Evolutionary conservation across 1,140 invertebrate species (phyloP).

Genomic region (Gryllus bimaculatus): DNA sequence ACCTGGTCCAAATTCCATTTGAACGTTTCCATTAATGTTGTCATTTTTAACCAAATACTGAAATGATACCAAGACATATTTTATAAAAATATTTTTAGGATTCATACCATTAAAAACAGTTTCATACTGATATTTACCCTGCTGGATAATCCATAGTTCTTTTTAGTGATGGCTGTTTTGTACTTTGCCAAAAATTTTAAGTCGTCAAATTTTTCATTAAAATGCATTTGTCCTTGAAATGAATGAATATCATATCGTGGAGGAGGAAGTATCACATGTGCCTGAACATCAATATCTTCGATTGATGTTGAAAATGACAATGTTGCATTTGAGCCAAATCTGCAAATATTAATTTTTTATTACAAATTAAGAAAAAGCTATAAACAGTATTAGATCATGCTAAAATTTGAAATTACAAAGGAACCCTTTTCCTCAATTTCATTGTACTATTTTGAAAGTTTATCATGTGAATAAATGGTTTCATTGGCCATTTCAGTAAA

Average conservation of each 20-base stretch:
- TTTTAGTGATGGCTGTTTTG: constrained; percentile 17
- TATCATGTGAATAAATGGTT: too few species aligned
- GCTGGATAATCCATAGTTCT: constrained; percentile 14
- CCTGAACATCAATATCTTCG: constrained; percentile 32
- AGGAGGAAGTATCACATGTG: constrained; percentile 46
- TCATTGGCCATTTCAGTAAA: too few species aligned
- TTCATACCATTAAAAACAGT: too few species aligned
- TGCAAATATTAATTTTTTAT: not conserved
- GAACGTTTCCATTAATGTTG: constrained; percentile 39
- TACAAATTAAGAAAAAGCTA: too few species aligned
- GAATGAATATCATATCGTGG: constrained; percentile 51
- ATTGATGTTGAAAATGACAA: constrained; percentile 18
- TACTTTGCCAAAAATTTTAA: constrained; percentile 25
- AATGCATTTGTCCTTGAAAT: constrained; percentile 31
- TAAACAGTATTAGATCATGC: too few species aligned
- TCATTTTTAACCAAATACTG: constrained; percentile 16
- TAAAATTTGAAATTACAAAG: too few species aligned
- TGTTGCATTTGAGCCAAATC: constrained; percentile 21
- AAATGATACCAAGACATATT: not conserved
- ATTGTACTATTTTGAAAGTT: too few species aligned
- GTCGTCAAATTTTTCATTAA: constrained; percentile 23
- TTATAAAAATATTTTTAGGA: not conserved
- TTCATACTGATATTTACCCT: not conserved
- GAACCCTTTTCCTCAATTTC: too few species aligned
- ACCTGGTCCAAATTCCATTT: constrained; percentile 36